Evolutionary conservation across 1,140 invertebrate genomes (phyloP), one percentile per base, ranked within the genome.

Genomic region (Hermetia illucens): DNA sequence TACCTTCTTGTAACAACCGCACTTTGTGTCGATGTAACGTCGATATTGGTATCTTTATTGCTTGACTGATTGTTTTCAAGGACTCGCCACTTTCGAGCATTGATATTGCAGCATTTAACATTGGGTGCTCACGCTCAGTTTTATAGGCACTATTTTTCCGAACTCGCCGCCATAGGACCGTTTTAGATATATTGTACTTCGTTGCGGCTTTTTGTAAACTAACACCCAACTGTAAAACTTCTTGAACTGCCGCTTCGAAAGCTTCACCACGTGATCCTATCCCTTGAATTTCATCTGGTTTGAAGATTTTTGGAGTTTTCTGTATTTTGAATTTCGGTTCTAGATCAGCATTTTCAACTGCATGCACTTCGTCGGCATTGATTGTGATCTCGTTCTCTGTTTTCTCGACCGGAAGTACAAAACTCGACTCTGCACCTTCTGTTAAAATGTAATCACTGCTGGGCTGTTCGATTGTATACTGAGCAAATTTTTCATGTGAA

Each of bases 11-110:
- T 3, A 71, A 63, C 1, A 74, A 51, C 13, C 62, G 61, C 5
- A 63, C 56, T 47, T 73, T 73, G 25, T 74, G 70, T 22, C 71
- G 49, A 44, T 72, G 72, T 16, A 74, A 49, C 10, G 71, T 74
- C 12, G 71, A 71, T 55, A 71, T 72, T 40, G 71, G 71, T 50
- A 74, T 72, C 58, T 51, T 65, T 48, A 43, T 57, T 45, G 38
- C 70, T 32, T 50, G 50, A 21, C 54, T 61, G 24, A 73, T 71
- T 61, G 64, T 72, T 8, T 68, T 69, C 4, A 74, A 49, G 33
- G 68, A 69, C 43, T 73, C 69, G 2, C 70, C 71, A 35, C 56
- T 62, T 41, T 68, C 61, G 0, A 73, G 48, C 15, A 70, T 66
- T 45, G 65, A 62, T 8, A 70, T 57, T 4, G 71, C 71, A 25